Evolutionary conservation across 2,113 vertebrate genomes (phyloP).

Genomic region (Cyprinodon variegatus): DNA sequence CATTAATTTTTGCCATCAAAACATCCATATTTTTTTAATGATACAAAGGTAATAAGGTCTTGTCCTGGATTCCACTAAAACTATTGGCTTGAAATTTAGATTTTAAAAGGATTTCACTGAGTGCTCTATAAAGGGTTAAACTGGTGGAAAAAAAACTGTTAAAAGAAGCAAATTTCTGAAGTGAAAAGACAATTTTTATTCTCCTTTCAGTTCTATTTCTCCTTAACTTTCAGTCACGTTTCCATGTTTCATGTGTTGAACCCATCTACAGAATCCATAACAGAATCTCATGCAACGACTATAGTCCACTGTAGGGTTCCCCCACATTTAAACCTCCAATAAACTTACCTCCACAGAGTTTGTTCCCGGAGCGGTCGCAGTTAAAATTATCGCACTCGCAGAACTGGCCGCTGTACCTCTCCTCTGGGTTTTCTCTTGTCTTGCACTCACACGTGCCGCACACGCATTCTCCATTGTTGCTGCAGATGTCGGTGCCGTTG

Average conservation of each 20-base stretch:
- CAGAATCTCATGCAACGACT: too few relatives aligned
- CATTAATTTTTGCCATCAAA: too few relatives aligned
- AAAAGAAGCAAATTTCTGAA: not conserved
- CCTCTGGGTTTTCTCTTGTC: constrained; percentile 91
- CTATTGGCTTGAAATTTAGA: too few relatives aligned
- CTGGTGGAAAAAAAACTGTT: not conserved
- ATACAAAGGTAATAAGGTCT: too few relatives aligned
- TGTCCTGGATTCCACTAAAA: too few relatives aligned
- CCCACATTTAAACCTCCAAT: not conserved
- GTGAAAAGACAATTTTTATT: not conserved
- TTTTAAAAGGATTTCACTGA: too few relatives aligned
- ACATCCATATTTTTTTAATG: too few relatives aligned
- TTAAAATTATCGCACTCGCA: constrained; percentile 99
- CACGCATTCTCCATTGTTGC: constrained; percentile 97
- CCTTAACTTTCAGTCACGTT: not conserved
- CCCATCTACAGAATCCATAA: not conserved
- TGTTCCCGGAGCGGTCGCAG: constrained; percentile 93
- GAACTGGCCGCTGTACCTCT: constrained; percentile 92
- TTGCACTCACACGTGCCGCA: constrained; percentile 96
- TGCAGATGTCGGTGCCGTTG: constrained; percentile 95
- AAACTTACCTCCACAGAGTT: constrained; percentile 91
- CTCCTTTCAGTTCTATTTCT: not conserved
- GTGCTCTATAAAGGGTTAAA: too few relatives aligned
- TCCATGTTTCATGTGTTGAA: not conserved
- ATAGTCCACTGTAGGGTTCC: too few relatives aligned